Evolutionary conservation across 2,113 vertebrate species (phyloP).

Genomic region (Muntiacus muntjak): DNA sequence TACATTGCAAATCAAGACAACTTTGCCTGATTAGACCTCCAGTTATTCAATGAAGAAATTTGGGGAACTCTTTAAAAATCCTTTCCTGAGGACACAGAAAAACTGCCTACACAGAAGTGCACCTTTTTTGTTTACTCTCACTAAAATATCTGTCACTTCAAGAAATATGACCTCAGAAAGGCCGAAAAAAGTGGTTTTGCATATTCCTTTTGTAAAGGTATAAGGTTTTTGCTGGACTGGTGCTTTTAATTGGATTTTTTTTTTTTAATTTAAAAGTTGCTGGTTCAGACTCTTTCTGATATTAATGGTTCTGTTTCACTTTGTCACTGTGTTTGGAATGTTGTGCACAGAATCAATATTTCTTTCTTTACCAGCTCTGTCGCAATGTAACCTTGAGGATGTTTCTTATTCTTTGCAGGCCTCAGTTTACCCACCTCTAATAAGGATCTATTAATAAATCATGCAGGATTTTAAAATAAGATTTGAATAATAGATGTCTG

Average conservation of each 20-base stretch:
- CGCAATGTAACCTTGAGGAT: slow-evolving; percentile 19
- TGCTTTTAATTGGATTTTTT: slow-evolving; percentile 56
- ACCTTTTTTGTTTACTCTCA: not conserved
- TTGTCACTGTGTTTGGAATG: not conserved
- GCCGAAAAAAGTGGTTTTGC: not conserved
- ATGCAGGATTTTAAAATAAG: not conserved
- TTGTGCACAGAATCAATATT: slow-evolving; percentile 30
- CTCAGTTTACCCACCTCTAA: slow-evolving; percentile 64
- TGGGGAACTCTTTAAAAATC: not conserved
- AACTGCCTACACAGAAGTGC: not conserved
- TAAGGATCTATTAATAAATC: slow-evolving; percentile 40
- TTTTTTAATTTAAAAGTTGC: slow-evolving; percentile 44
- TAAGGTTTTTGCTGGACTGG: slow-evolving; percentile 34
- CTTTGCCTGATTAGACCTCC: not conserved
- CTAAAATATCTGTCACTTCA: not conserved
- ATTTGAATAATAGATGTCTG: slow-evolving; percentile 62
- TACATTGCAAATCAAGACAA: not conserved
- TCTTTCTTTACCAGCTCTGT: slow-evolving; percentile 34
- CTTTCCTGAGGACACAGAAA: not conserved
- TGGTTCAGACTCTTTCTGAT: slow-evolving; percentile 46
- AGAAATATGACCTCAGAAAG: not conserved
- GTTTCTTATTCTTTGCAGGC: slow-evolving; percentile 24
- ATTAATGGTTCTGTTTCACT: slow-evolving; percentile 55
- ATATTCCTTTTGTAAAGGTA: not conserved
- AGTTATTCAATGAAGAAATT: not conserved